Conservation (phyloP, 1,140 invertebrate species). For the Bradysia coprophila region DNA sequence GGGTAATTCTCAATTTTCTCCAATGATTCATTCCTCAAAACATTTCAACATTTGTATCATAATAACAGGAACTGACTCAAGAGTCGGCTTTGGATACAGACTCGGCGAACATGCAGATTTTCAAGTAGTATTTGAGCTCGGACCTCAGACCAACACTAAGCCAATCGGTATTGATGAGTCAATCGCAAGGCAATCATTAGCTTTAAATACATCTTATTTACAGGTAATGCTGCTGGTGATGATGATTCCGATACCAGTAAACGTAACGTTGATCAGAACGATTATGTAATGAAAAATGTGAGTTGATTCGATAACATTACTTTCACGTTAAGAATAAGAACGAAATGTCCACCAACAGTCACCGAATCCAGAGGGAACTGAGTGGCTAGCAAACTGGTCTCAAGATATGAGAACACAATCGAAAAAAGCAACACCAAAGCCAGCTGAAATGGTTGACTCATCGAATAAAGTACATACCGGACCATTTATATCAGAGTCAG, state of each 20-base stretch:
- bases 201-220: neutral
- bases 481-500: conserved; percentile 6
- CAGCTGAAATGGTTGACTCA: conserved; percentile 3
- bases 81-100: conserved; percentile 56
- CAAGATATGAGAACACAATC: conserved; percentile 14
- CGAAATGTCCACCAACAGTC: neutral
- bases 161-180: conserved; percentile 28
- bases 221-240: conserved; percentile 2
- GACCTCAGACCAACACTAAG: conserved; percentile 50
- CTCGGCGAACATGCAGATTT: conserved; percentile 63
- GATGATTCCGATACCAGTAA: conserved; percentile 15
- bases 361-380: conserved; percentile 12
- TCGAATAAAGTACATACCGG: conserved; percentile 4
- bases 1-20: conserved; percentile 29
- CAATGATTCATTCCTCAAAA: neutral
- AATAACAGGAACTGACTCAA: conserved; percentile 51
- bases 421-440: conserved; percentile 2
- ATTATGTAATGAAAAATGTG: no score
- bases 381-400: conserved; percentile 18
- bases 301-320: no score
- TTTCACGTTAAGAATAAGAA: no score
- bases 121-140: conserved; percentile 54
- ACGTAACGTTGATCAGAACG: conserved; percentile 14
- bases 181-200: neutral
- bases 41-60: neutral